phyloP scores from a whole-genome alignment of 30 jellyfish, hydroid and myxozoan genomes.

The Hydra vulgaris region DNA sequence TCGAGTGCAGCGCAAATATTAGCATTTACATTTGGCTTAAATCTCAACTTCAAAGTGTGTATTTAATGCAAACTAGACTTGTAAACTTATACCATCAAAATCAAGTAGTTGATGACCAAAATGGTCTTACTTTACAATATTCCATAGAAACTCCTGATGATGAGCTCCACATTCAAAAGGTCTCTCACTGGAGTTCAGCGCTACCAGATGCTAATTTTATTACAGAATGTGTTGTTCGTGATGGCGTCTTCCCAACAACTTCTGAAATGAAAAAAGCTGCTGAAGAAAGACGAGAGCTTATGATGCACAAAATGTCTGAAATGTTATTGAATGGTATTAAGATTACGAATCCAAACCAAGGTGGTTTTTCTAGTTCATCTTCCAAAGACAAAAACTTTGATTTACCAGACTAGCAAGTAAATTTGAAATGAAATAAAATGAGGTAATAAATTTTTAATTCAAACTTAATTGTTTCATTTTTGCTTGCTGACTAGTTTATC shows the following conservation, averaged over 20 bases:
- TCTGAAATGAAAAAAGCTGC: constrained; percentile 30
- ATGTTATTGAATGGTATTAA: constrained; percentile 14
- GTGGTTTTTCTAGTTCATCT: not conserved
- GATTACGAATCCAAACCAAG: constrained; percentile 9
- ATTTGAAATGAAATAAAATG: too few relatives aligned
- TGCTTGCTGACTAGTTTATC: too few relatives aligned
- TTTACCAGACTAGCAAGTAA: constrained; percentile 9
- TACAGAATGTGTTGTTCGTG: constrained; percentile 54
- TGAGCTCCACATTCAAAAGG: constrained; percentile 26
- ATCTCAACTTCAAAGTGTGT: constrained; percentile 46
- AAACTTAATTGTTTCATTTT: too few relatives aligned
- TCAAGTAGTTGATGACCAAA: constrained; percentile 16
- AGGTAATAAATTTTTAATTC: too few relatives aligned
- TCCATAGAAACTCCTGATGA: constrained; percentile 26
- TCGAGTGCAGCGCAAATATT: constrained; percentile 48
- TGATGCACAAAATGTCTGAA: constrained; percentile 8
- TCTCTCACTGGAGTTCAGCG: constrained; percentile 74
- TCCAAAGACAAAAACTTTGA: constrained; percentile 15
- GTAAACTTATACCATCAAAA: constrained; percentile 7
- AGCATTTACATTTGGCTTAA: constrained; percentile 22
- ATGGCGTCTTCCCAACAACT: constrained; percentile 24
- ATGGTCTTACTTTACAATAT: constrained; percentile 13
- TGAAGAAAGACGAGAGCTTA: not conserved
- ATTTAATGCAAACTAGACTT: constrained; percentile 38
- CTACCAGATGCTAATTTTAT: constrained; percentile 29